A percentile compares a stretch with the other conserved stretches of the same genome.
Evolutionary conservation across 1,140 invertebrate species (phyloP).

Genomic region (Zaprionus taronus): DNA sequence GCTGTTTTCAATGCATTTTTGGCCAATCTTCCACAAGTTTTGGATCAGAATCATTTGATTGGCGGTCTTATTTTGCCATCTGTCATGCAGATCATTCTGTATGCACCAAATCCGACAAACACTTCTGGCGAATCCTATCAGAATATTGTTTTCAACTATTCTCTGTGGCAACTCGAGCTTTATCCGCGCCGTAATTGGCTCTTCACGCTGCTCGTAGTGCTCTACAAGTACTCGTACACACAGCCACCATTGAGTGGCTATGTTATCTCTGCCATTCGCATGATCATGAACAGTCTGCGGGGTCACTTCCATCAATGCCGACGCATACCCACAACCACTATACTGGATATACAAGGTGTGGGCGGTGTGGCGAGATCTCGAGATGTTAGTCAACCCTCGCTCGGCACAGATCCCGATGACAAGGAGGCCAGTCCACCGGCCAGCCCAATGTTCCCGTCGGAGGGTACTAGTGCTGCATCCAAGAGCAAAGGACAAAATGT

Average conservation of each 20-base stretch:
- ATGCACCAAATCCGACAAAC: constrained; percentile 90
- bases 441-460: constrained; percentile 83
- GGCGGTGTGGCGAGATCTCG: constrained; percentile 87
- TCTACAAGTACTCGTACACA: constrained; percentile 99
- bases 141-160: constrained; percentile 87
- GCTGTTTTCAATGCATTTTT: constrained; percentile 98
- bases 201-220: constrained; percentile 95
- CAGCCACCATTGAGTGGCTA: constrained; percentile 91
- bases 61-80: constrained; percentile 94
- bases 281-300: constrained; percentile 97
- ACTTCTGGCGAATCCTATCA: constrained; percentile 83
- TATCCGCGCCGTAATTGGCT: constrained; percentile 96
- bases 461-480: constrained; percentile 81
- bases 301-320: constrained; percentile 95
- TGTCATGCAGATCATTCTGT: constrained; percentile 93
- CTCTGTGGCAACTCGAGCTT: constrained; percentile 94
- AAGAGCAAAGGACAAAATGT: constrained; percentile 82
- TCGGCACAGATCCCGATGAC: constrained; percentile 87
- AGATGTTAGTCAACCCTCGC: constrained; percentile 91
- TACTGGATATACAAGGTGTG: constrained; percentile 86
- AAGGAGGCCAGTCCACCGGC: constrained; percentile 81
- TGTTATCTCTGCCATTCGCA: constrained; percentile 92
- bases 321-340: constrained; percentile 90
- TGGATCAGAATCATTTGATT: constrained; percentile 97
- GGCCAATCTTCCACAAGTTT: constrained; percentile 94